Conservation (phyloP, 2,888 invertebrate species). For the Sicus ferrugineus region DNA sequence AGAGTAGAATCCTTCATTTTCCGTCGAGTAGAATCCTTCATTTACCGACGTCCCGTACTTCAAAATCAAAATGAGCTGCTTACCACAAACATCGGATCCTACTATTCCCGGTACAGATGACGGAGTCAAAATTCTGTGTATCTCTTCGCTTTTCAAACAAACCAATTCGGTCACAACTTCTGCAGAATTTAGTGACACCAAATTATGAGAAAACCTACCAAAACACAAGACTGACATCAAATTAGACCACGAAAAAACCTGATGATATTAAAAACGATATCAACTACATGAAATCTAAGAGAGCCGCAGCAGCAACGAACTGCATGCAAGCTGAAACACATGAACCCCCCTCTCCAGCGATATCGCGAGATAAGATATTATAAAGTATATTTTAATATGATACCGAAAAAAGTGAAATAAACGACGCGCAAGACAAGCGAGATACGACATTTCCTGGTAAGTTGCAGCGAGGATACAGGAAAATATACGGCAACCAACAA, state of each 20-base stretch:
- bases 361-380: slow-evolving; percentile 20
- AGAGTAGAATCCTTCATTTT: too few species aligned
- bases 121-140: too few species aligned
- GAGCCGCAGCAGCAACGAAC: not conserved
- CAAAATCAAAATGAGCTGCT: too few species aligned
- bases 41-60: too few species aligned
- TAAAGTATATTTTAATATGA: slow-evolving; percentile 30
- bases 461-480: too few species aligned
- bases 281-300: slow-evolving; percentile 25
- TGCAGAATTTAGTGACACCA: slow-evolving; percentile 20
- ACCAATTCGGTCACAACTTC: slow-evolving; percentile 7
- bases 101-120: too few species aligned
- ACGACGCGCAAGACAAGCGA: not conserved
- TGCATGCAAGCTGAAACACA: not conserved
- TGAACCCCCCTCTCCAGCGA: slow-evolving; percentile 4
- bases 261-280: slow-evolving; percentile 23
- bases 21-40: too few species aligned
- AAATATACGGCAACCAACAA: slow-evolving; percentile 8
- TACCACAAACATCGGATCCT: too few species aligned
- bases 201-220: slow-evolving; percentile 7
- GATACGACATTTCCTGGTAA: slow-evolving; percentile 27
- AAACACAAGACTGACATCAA: not conserved
- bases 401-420: slow-evolving; percentile 19
- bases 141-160: too few species aligned
- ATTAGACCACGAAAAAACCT: not conserved